Base-by-base conservation (phyloP, 2,113 vertebrate genomes). In the Phodopus roborovskii region DNA sequence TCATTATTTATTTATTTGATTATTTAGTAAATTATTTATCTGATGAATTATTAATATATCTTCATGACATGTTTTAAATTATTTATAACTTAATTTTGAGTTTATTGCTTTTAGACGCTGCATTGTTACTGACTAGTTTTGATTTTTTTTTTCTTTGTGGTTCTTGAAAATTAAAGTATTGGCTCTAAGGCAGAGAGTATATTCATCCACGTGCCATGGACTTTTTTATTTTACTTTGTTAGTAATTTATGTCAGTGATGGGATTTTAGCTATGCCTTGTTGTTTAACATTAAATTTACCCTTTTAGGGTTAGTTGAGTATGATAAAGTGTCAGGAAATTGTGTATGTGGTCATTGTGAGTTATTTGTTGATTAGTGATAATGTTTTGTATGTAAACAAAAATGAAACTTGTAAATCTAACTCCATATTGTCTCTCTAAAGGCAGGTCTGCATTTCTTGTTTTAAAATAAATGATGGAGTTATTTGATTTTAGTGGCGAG, bases 11-110 rank as follows among this genome's bases (percentile, higher is more conserved):
- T 99, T 99, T 99, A 99, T 99, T 99, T 99, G 99, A 99, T 99
- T 99, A 99, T 99, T 99, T 99, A 99, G 99, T 99, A 99, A 99
- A 99, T 99, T 99, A 99, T 99, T 99, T 99, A 99, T 99, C 99
- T 99, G 99, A 99, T 99, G 99, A 99, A 99, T 99, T 99, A 99
- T 99, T 99, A 99, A 99, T 99, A 99, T 98, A 98, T 99, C 99
- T 99, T 99, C 99, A 99, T 99, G 99, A 99, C 99, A 99, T 99
- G 98, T 97, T 98, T 97, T 99, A 98, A 99, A 99, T 99, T 99
- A 99, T 99, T 99, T 99, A 99, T 99, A 99, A 99, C 99, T 99
- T 99, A 99, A 99, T 99, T 99, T 99, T 99, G 99, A 99, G 99
- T 99, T 99, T 99, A 99, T 99, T 99, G 99, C 99, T 99, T 99